Conservation (phyloP, 2,113 vertebrate genomes). For the Nibea albiflora region DNA sequence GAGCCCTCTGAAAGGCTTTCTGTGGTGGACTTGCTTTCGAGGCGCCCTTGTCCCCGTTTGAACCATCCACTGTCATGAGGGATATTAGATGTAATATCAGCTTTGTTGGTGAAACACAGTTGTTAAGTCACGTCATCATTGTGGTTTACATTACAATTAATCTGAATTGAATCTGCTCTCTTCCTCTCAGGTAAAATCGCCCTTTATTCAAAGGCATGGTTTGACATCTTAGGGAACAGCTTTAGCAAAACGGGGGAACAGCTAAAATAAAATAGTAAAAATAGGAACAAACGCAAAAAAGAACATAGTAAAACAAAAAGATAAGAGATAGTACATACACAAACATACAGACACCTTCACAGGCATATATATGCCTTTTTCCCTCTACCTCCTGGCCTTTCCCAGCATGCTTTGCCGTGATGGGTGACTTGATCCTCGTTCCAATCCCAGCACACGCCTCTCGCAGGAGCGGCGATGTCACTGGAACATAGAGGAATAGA, state of each 20-base stretch:
- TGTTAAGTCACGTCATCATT: constrained; percentile 30
- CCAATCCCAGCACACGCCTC: constrained; percentile 69
- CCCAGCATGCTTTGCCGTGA: constrained; percentile 69
- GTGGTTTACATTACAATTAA: constrained; percentile 1
- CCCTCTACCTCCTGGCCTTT: constrained; percentile 59
- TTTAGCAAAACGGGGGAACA: not conserved
- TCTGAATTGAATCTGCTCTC: not conserved
- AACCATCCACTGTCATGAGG: constrained; percentile 24
- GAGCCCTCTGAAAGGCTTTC: constrained; percentile 36
- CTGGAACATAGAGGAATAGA: constrained; percentile 75
- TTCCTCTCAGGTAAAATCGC: not conserved
- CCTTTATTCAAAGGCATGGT: not conserved
- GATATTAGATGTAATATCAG: constrained; percentile 35
- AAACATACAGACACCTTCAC: constrained; percentile 23
- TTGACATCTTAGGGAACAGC: not conserved
- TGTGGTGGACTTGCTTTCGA: constrained; percentile 17
- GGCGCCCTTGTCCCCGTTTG: not conserved
- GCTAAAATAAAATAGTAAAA: constrained; percentile 18
- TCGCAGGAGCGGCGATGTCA: constrained; percentile 74
- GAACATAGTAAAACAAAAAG: not conserved
- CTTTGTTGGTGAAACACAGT: constrained; percentile 23
- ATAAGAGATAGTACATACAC: constrained; percentile 26
- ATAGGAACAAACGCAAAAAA: constrained; percentile 20
- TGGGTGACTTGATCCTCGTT: constrained; percentile 72
- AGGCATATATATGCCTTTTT: constrained; percentile 35